A percentile compares a stretch with the other conserved stretches of the same genome.
These are phyloP conservation scores for Mythimna impura DNA, from an alignment of 2,888 invertebrate genomes.

Conservation along the genomic window DNA sequence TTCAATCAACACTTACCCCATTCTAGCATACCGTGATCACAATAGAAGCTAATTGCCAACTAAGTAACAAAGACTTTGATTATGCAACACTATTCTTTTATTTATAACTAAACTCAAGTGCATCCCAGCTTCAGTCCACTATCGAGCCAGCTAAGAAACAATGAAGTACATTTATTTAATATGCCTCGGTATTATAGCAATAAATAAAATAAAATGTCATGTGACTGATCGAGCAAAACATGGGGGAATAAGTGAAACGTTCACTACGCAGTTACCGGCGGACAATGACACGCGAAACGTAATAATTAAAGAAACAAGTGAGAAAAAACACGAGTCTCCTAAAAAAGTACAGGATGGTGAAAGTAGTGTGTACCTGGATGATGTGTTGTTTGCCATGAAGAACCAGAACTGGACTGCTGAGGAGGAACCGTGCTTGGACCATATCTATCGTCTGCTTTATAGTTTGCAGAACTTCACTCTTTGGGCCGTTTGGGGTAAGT, in stretches of 20 bases:
- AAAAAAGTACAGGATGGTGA: constrained; percentile 65
- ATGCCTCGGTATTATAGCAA: constrained; percentile 49
- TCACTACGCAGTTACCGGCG: constrained; percentile 32
- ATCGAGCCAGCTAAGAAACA: constrained; percentile 48
- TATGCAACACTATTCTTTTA: constrained; percentile 75
- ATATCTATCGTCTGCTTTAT: constrained; percentile 78
- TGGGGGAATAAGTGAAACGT: constrained; percentile 24
- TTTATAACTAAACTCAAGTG: constrained; percentile 71
- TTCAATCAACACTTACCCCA: constrained; percentile 35
- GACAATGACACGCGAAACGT: constrained; percentile 55
- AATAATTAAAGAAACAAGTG: constrained; percentile 39
- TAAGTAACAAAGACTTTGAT: constrained; percentile 69
- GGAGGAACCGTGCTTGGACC: constrained; percentile 80
- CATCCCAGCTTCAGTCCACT: constrained; percentile 70
- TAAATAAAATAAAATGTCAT: constrained; percentile 61
- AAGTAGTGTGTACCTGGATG: constrained; percentile 81
- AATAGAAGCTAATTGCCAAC: constrained; percentile 67
- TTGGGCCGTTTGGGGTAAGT: constrained; percentile 82
- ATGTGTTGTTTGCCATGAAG: constrained; percentile 80
- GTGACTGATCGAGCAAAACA: constrained; percentile 65
- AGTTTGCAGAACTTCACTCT: constrained; percentile 88
- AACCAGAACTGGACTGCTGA: constrained; percentile 81
- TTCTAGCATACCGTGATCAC: constrained; percentile 41
- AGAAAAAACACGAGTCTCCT: constrained; percentile 58
- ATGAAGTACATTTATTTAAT: constrained; percentile 71